Base-by-base conservation (phyloP, 1,140 invertebrate genomes). In the Euura lappo region DNA sequence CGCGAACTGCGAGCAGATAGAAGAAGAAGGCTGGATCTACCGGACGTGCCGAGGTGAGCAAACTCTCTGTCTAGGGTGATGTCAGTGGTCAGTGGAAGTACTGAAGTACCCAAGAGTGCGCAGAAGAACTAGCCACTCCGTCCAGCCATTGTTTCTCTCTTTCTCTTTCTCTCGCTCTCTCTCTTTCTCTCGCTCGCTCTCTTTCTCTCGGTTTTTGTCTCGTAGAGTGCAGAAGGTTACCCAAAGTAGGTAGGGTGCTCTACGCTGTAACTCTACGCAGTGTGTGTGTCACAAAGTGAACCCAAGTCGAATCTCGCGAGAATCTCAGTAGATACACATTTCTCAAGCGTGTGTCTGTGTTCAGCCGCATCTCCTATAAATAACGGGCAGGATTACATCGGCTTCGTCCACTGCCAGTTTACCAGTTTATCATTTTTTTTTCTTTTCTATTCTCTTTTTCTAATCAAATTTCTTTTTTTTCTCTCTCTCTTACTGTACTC, bases 351-450 rank as follows among this genome's bases (percentile, higher is more conserved):
- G 82, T 80, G 80, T 83, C 80, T 82, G 76, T 79, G 77, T 76
- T 89, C 87, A 89, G 87, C 88, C 86, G 85, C 84, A 87, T 87
- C 86, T 87, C 88, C 88, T 89, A 89, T 85, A 89, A 89, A 89
- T 88, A 89, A 87, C 80, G 83, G 85, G 82, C 82, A 88, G 79
- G 80, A 87, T 88, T 88, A 89, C 83, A 87, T 87, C 83, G 82
- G 80, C 78, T 81, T 82, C 78, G 74, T 80, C 73, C 71, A 78
- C 74, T 73, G 75, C 74, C 74, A 78, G 70, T 74, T 76, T 77
- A 81, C 78, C 77, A 74, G 78, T 72, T 67, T 72, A 79, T 77
- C 75, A 72, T 77, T 71, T 75, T 72, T 65, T 75, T 76, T 75
- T 77, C 72, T 74, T 74, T 28, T 28, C n/a, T n/a, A n/a, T 28